Evolutionary conservation across 2,888 invertebrate species (phyloP).

Genomic region (Tuberolachnus salignus): DNA sequence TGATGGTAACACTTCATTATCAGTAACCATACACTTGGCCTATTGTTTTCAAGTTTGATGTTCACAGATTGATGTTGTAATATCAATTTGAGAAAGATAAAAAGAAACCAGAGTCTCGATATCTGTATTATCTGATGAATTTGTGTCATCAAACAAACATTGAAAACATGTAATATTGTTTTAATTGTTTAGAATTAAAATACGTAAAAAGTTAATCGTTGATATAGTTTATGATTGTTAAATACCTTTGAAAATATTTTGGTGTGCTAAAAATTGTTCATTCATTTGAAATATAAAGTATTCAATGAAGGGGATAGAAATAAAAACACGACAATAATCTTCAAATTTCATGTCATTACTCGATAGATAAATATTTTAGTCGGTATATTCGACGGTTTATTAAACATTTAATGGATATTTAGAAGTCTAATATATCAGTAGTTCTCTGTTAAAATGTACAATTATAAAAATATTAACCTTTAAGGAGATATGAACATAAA

Average conservation of each 20-base stretch:
- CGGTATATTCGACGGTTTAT: neutral
- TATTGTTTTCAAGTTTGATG: neutral
- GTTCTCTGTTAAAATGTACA: neutral
- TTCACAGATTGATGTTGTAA: neutral
- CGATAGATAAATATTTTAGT: too few species aligned
- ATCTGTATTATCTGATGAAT: neutral
- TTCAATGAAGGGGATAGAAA: too few species aligned
- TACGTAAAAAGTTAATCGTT: neutral
- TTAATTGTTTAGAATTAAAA: neutral
- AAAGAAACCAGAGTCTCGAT: neutral
- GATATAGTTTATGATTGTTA: too few species aligned
- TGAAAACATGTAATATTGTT: neutral
- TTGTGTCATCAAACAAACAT: conserved; percentile 19
- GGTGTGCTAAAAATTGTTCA: too few species aligned
- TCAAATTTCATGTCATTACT: too few species aligned
- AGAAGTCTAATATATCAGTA: neutral
- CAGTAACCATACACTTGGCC: neutral
- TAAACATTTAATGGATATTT: neutral
- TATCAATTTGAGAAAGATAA: neutral
- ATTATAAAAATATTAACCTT: neutral
- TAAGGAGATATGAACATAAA: neutral
- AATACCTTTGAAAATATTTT: too few species aligned
- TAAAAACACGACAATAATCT: too few species aligned
- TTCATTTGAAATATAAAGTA: too few species aligned
- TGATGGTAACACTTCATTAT: neutral